These are phyloP conservation scores for Apodemia mormo DNA, from an alignment of 2,888 invertebrate species.

Conservation along the genomic window DNA sequence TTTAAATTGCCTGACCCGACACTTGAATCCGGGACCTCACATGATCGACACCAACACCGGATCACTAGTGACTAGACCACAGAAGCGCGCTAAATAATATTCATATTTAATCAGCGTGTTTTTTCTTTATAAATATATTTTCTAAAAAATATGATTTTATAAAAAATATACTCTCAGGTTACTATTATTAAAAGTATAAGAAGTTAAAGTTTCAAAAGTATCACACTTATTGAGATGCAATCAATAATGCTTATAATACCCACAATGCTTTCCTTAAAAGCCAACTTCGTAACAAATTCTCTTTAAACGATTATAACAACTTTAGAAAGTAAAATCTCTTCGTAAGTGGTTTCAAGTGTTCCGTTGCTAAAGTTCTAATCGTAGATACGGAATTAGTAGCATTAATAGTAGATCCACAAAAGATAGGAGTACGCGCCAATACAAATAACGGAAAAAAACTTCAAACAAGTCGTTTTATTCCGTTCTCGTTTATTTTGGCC, in stretches of 20 bases:
- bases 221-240: too few species aligned
- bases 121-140: too few species aligned
- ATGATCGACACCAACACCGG: too few species aligned
- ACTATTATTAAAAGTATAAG: background rate
- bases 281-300: background rate
- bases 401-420: slow-evolving; percentile 24
- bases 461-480: slow-evolving; percentile 25
- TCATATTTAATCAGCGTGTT: too few species aligned
- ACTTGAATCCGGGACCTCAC: too few species aligned
- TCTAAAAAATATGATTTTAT: too few species aligned
- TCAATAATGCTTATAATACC: background rate
- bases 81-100: too few species aligned
- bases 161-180: background rate
- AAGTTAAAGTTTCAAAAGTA: too few species aligned
- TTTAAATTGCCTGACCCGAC: too few species aligned
- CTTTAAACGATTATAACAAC: background rate
- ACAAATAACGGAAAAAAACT: slow-evolving; percentile 34
- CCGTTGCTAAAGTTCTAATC: background rate
- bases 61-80: too few species aligned
- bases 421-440: slow-evolving; percentile 26
- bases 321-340: slow-evolving; percentile 1
- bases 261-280: background rate
- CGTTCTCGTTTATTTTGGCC: slow-evolving; percentile 24
- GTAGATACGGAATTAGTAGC: slow-evolving; percentile 25
- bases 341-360: slow-evolving; percentile 15